Conservation (phyloP, 2,888 invertebrate genomes). For the Xanthostigma xanthostigma region DNA sequence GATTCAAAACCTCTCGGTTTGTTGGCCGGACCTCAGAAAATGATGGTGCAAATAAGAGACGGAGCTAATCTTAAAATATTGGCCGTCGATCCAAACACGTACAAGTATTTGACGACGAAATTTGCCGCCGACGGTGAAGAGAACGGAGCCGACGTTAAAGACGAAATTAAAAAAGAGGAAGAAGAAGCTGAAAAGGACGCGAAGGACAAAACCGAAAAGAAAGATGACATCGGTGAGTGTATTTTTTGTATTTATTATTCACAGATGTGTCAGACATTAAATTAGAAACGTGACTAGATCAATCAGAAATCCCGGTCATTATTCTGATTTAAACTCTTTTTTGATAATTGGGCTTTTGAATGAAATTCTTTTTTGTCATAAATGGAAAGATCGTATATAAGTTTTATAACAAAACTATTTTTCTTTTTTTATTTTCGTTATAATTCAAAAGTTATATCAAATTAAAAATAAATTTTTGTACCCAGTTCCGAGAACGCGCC, state of each 20-base stretch:
- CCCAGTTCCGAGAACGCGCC: too few species aligned
- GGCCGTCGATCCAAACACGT: slow-evolving; percentile 65
- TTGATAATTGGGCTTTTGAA: too few species aligned
- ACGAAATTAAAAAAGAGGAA: slow-evolving; percentile 22
- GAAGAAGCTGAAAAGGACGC: slow-evolving; percentile 13
- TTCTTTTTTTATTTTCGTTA: too few species aligned
- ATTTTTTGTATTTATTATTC: background rate
- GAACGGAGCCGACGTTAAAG: slow-evolving; percentile 29
- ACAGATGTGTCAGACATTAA: background rate
- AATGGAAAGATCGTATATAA: too few species aligned
- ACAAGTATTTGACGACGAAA: slow-evolving; percentile 51
- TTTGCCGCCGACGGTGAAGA: slow-evolving; percentile 31
- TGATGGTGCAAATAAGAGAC: slow-evolving; percentile 62
- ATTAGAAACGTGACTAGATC: too few species aligned
- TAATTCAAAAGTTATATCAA: too few species aligned
- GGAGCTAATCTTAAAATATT: slow-evolving; percentile 55
- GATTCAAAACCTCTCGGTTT: slow-evolving; percentile 42
- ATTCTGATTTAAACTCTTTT: too few species aligned
- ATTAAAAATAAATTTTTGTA: too few species aligned
- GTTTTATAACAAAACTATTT: too few species aligned
- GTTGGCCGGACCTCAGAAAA: slow-evolving; percentile 54
- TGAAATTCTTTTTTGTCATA: too few species aligned
- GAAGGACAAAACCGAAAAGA: slow-evolving; percentile 3
- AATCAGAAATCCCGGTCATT: too few species aligned
- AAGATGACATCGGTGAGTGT: slow-evolving; percentile 18